A percentile compares a stretch with the other conserved stretches of the same genome.
Evolutionary conservation across 2,888 invertebrate genomes (phyloP).

Genomic region (Boloria euphrosyne): DNA sequence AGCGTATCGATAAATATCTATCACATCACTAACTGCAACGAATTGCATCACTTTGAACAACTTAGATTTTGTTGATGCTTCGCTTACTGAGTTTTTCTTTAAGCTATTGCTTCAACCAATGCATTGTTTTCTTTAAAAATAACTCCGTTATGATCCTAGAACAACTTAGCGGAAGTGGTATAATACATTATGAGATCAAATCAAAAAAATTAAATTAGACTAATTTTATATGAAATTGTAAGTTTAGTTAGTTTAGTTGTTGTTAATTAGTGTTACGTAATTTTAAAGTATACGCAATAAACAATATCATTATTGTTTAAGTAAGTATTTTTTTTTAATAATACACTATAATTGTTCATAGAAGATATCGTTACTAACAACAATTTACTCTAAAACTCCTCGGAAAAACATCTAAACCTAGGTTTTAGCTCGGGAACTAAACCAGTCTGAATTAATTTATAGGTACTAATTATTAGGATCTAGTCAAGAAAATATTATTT

Average conservation of each 20-base stretch:
- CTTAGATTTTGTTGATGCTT: constrained; percentile 63
- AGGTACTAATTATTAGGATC: too few relatives aligned
- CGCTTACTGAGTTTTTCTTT: constrained; percentile 70
- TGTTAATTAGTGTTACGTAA: neutral
- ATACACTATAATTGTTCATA: too few relatives aligned
- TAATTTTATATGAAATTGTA: neutral
- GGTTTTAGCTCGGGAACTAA: too few relatives aligned
- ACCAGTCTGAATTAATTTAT: too few relatives aligned
- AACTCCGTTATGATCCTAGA: constrained; percentile 34
- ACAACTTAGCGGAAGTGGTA: neutral
- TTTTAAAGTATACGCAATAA: too few relatives aligned
- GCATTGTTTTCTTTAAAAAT: constrained; percentile 67
- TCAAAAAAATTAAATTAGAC: neutral
- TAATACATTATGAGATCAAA: neutral
- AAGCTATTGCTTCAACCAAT: constrained; percentile 54
- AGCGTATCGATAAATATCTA: constrained; percentile 16
- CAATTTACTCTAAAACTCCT: too few relatives aligned
- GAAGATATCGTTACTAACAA: too few relatives aligned
- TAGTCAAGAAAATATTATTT: too few relatives aligned
- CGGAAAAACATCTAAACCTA: too few relatives aligned
- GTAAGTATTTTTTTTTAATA: too few relatives aligned
- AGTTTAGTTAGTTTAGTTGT: neutral
- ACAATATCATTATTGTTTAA: too few relatives aligned
- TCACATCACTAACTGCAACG: constrained; percentile 46
- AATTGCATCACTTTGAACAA: constrained; percentile 59